Conservation (phyloP, 1,140 invertebrate species). For the Drosophila pseudoobscura region DNA sequence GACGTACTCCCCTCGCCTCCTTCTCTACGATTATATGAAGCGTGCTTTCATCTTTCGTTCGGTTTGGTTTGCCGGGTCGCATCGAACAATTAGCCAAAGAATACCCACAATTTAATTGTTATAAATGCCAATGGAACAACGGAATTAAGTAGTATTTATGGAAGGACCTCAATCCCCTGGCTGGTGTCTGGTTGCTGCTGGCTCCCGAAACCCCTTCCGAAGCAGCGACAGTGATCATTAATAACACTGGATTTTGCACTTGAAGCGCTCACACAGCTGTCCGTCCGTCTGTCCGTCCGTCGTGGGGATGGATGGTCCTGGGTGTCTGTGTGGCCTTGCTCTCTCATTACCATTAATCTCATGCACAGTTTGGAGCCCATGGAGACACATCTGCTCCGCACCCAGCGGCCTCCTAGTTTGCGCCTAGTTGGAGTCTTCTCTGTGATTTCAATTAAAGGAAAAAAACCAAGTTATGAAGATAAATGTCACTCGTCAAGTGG, state of each 20-base stretch:
- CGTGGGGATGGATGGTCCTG: constrained; percentile 23
- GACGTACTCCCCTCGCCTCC: not conserved
- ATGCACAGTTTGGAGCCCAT: constrained; percentile 43
- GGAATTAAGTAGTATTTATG: constrained; percentile 80
- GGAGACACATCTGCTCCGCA: constrained; percentile 16
- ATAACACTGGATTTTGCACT: constrained; percentile 74
- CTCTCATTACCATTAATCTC: constrained; percentile 66
- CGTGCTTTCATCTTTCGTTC: not conserved
- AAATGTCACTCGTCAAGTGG: constrained; percentile 78
- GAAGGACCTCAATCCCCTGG: not conserved
- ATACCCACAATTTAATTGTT: constrained; percentile 76
- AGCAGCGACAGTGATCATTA: constrained; percentile 55
- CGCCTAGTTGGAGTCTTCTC: constrained; percentile 15
- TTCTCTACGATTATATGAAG: not conserved
- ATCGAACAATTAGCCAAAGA: constrained; percentile 59
- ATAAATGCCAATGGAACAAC: constrained; percentile 66
- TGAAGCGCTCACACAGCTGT: constrained; percentile 22
- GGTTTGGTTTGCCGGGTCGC: constrained; percentile 32
- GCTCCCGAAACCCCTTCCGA: constrained; percentile 41
- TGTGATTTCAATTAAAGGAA: constrained; percentile 72
- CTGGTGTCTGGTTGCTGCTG: not conserved
- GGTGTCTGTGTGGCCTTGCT: constrained; percentile 18
- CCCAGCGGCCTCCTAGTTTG: too few relatives aligned
- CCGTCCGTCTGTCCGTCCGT: not conserved
- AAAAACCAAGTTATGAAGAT: constrained; percentile 73